These are phyloP conservation scores for Zaprionus inermis DNA, from an alignment of 1,140 invertebrate species.

Conservation along the genomic window DNA sequence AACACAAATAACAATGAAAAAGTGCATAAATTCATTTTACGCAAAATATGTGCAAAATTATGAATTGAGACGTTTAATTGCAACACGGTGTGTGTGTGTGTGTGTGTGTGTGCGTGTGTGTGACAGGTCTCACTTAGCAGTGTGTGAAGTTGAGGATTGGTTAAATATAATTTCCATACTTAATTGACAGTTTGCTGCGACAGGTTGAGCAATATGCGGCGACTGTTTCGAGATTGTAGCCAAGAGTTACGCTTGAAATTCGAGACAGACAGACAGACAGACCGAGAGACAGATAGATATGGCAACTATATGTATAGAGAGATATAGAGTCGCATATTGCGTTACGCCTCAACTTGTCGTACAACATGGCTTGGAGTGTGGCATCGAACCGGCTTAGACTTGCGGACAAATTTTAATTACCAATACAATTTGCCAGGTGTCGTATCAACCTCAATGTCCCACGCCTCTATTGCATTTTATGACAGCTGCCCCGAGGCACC, in stretches of 20 bases:
- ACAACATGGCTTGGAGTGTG: neutral
- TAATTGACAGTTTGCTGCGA: conserved; percentile 1
- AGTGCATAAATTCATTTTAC: neutral
- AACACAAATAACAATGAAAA: conserved; percentile 1
- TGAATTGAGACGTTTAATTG: conserved; percentile 1
- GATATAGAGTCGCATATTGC: neutral
- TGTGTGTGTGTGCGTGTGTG: neutral
- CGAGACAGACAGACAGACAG: neutral
- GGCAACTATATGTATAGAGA: neutral
- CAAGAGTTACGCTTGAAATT: neutral
- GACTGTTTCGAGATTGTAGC: neutral
- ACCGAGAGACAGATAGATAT: neutral
- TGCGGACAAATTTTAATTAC: conserved; percentile 2
- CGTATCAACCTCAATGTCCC: conserved; percentile 2
- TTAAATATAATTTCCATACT: conserved; percentile 2
- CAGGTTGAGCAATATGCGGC: neutral
- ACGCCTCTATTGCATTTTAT: conserved; percentile 5
- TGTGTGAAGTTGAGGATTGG: conserved; percentile 1
- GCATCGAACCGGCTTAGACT: neutral
- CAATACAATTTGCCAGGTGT: conserved; percentile 2
- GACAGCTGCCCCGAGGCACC: neutral
- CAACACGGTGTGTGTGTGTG: neutral
- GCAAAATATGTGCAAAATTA: neutral
- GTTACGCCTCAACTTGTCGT: neutral
- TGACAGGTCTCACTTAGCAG: neutral